Percentiles rank a stretch among this genome's conserved stretches.
These are phyloP conservation scores for Saiga tatarica DNA, from an alignment of 2,113 vertebrate species.

Conservation along the genomic window DNA sequence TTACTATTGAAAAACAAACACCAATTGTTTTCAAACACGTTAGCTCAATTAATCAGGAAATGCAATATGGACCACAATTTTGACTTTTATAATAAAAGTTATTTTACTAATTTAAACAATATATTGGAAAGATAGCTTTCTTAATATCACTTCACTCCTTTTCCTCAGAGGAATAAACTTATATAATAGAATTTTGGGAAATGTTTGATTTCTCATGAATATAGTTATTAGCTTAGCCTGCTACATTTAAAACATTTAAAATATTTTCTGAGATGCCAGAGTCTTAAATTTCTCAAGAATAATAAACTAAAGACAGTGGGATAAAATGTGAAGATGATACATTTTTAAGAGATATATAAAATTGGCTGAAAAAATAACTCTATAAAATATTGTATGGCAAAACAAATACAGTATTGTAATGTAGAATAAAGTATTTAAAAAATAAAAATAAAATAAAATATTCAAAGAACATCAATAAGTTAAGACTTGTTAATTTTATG, in stretches of 20 bases:
- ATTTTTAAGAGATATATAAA: not conserved
- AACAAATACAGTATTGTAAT: too few relatives aligned
- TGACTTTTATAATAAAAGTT: not conserved
- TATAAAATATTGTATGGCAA: conserved; percentile 22
- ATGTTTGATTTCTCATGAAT: not conserved
- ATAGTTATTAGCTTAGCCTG: not conserved
- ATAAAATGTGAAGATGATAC: not conserved
- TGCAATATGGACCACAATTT: not conserved
- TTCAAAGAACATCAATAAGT: not conserved
- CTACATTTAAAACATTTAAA: not conserved
- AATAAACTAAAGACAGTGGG: not conserved
- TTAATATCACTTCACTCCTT: not conserved
- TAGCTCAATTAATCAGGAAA: not conserved
- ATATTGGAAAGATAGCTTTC: not conserved
- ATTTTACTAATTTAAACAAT: not conserved
- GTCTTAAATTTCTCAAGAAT: not conserved
- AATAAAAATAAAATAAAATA: conserved; percentile 32
- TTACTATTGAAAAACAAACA: not conserved
- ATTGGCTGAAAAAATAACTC: not conserved
- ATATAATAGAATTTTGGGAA: not conserved
- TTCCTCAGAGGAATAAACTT: not conserved
- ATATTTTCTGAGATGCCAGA: not conserved
- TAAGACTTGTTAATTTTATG: not conserved
- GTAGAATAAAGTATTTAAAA: too few relatives aligned
- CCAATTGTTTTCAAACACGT: not conserved